Base-by-base conservation (phyloP, 2,113 vertebrate genomes). In the Chaenocephalus aceratus region DNA sequence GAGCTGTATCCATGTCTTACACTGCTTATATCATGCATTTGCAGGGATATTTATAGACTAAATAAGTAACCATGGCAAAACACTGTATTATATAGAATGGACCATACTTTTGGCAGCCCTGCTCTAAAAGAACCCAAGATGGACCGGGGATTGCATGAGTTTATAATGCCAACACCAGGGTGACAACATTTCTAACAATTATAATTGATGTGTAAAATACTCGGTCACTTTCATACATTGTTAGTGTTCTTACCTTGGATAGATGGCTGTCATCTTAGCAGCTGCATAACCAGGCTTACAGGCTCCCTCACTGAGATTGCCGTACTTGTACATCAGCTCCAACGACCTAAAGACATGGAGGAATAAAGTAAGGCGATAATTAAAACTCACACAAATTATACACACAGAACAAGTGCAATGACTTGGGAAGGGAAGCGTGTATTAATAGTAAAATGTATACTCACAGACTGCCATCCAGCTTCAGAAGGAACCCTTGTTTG, bases 221-320 rank as follows among this genome's bases (percentile, higher is more conserved):
- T 34, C 46, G 23, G 9, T 21, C 2, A 21, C 2, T 41, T 66
- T 49, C 18, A 52, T 18, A 5, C 9, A 3, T 6, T 67, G 26
- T 12, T 34, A 26, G 15, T 61, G 26, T 68, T 79, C 97, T 96
- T 95, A 96, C 97, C 96, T 96, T 92, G 97, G 97, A 81, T 97
- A 97, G 92, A 97, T 96, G 90, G 95, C 93, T 18, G 94, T 95
- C 97, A 98, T 98, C 91, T 97, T 94, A 18, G 96, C 96, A 60
- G 96, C 96, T n/a, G 96, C 92, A 77, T 94, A 97, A 69, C 96
- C 96, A 10, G 96, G 96, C 60, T 95, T 97, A 91, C 97, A 98
- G 77, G 89, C 84, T 79, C 96, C 96, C 52, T 97, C 96, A 62
- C 96, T 97, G 84, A 96, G 95, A 91, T 98, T 97, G 56, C 95